These are phyloP conservation scores for Mythimna ferrago DNA, from an alignment of 2,888 invertebrate genomes.

Conservation along the genomic window DNA sequence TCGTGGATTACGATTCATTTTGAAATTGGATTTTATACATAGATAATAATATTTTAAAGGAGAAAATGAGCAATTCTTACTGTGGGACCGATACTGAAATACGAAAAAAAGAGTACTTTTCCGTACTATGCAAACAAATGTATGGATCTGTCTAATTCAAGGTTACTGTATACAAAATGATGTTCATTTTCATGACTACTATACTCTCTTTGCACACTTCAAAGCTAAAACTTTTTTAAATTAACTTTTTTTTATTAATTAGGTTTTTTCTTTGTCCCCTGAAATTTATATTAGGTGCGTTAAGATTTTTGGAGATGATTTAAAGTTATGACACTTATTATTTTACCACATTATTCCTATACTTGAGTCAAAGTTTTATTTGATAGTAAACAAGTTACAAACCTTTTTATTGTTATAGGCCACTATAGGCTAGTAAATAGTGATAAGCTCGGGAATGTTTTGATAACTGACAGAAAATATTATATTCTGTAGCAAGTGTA, in stretches of 20 bases:
- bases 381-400: slow-evolving; percentile 1
- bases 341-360: neutral
- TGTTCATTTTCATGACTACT: neutral
- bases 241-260: neutral
- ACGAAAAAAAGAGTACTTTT: neutral
- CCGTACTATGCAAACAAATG: neutral
- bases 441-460: slow-evolving; percentile 30
- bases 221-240: neutral
- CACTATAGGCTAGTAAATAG: slow-evolving; percentile 21
- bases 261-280: neutral
- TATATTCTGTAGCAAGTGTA: slow-evolving; percentile 4
- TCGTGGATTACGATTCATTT: neutral
- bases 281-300: slow-evolving; percentile 3
- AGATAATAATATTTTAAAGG: neutral
- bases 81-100: neutral
- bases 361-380: slow-evolving; percentile 14
- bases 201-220: neutral
- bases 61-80: neutral
- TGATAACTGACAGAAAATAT: slow-evolving; percentile 1
- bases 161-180: neutral
- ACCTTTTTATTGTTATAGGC: slow-evolving; percentile 13
- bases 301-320: slow-evolving; percentile 9
- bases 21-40: neutral
- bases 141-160: neutral
- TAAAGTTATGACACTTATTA: neutral